Conservation (phyloP, 2,888 invertebrate genomes). For the Bellardia pandia region DNA sequence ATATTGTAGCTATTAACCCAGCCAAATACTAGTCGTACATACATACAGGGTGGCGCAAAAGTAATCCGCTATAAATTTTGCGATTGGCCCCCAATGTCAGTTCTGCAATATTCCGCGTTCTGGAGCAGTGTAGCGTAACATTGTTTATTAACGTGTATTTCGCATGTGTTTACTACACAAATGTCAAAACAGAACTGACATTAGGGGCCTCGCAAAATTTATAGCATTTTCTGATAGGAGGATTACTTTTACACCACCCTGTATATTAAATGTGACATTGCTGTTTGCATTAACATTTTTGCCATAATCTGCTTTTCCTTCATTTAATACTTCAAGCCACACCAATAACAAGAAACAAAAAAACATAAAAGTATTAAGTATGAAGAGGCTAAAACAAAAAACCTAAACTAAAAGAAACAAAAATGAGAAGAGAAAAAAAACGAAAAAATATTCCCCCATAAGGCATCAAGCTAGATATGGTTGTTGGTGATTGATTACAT, state of each 20-base stretch:
- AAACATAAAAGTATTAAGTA: neutral
- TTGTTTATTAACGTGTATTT: too few relatives aligned
- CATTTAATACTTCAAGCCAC: neutral
- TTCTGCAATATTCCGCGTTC: too few relatives aligned
- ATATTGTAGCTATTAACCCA: neutral
- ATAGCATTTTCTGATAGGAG: too few relatives aligned
- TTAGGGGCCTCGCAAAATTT: too few relatives aligned
- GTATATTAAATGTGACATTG: conserved; percentile 2
- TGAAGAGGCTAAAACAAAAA: neutral
- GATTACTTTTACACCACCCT: too few relatives aligned
- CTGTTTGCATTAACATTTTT: conserved; percentile 27
- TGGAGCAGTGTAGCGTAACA: too few relatives aligned
- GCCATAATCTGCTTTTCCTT: conserved; percentile 24
- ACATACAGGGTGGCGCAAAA: too few relatives aligned
- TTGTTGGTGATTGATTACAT: conserved; percentile 68
- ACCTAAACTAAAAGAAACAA: neutral
- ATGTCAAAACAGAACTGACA: too few relatives aligned
- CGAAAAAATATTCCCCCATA: conserved; percentile 34
- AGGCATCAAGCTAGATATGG: conserved; percentile 42
- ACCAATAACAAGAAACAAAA: neutral
- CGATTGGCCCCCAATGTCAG: too few relatives aligned
- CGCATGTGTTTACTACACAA: too few relatives aligned
- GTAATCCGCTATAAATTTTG: too few relatives aligned
- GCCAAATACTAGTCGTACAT: neutral
- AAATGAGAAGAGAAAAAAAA: neutral